These are phyloP conservation scores for Xyrauchen texanus DNA, from an alignment of 2,113 vertebrate genomes.

Conservation along the genomic window DNA sequence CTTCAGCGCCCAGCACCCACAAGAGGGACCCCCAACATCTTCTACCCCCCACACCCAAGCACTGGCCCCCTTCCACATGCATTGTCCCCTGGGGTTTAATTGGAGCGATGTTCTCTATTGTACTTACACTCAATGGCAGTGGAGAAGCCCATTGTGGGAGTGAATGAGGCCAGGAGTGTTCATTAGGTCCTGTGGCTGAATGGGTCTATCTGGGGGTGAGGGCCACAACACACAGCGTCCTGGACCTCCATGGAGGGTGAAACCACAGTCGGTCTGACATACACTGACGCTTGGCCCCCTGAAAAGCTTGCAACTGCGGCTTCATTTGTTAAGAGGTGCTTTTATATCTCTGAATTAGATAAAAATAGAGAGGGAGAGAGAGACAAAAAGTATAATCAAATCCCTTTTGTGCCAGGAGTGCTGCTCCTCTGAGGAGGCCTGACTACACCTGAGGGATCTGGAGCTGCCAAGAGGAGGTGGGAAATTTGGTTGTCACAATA, in stretches of 20 bases:
- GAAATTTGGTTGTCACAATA: not conserved
- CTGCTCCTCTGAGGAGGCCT: slow-evolving; percentile 23
- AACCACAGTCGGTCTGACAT: slow-evolving; percentile 65
- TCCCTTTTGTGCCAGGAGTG: not conserved
- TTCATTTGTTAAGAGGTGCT: slow-evolving; percentile 68
- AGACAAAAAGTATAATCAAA: not conserved
- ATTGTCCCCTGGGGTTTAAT: slow-evolving; percentile 81
- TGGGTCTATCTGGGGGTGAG: slow-evolving; percentile 71
- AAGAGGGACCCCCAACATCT: slow-evolving; percentile 46
- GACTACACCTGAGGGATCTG: slow-evolving; percentile 13
- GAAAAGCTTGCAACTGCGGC: slow-evolving; percentile 69
- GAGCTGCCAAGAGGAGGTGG: not conserved
- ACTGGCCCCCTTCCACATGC: slow-evolving; percentile 64
- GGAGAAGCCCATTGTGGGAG: slow-evolving; percentile 75
- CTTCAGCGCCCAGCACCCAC: slow-evolving; percentile 17
- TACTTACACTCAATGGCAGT: slow-evolving; percentile 73
- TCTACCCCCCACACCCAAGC: slow-evolving; percentile 47
- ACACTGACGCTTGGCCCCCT: slow-evolving; percentile 77
- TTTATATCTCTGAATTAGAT: slow-evolving; percentile 58
- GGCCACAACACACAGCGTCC: slow-evolving; percentile 59
- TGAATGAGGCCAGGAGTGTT: slow-evolving; percentile 84
- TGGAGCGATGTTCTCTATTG: slow-evolving; percentile 81
- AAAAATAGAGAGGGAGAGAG: slow-evolving; percentile 21
- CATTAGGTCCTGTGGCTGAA: slow-evolving; percentile 81
- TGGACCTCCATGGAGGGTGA: slow-evolving; percentile 70